phyloP scores from a whole-genome alignment of 2,797 vertebrate genomes.

The Trachurus trachurus region DNA sequence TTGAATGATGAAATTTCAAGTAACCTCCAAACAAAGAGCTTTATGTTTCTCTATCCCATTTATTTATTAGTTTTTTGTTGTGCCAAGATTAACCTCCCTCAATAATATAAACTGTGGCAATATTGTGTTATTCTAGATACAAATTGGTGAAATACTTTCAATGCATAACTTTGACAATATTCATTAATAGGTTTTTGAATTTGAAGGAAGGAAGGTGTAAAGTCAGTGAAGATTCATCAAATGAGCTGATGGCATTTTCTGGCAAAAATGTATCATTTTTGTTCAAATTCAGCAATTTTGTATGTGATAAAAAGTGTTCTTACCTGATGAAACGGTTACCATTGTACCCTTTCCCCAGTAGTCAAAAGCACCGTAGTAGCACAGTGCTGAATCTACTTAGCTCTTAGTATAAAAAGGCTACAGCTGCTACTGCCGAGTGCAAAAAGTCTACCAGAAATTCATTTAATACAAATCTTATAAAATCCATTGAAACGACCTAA shows the following conservation, averaged over 20 bases:
- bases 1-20: neutral
- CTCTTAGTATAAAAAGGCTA: constrained; percentile 32
- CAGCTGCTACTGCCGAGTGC: neutral
- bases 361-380: constrained; percentile 34
- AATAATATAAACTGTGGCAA: neutral
- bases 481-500: neutral
- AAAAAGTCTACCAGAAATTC: neutral
- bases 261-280: neutral
- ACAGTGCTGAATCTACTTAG: constrained; percentile 40
- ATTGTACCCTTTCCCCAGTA: constrained; percentile 58
- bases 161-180: neutral
- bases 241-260: neutral
- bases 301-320: constrained; percentile 17
- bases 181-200: too few relatives aligned
- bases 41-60: neutral
- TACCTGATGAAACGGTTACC: constrained; percentile 64
- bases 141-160: neutral
- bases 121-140: neutral
- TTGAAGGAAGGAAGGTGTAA: neutral
- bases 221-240: neutral
- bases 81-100: neutral
- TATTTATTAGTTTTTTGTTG: neutral
- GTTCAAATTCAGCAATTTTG: neutral
- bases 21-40: neutral
- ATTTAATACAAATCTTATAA: neutral